phyloP scores from a whole-genome alignment of 2,888 invertebrate genomes.

The Syrista parreyssii region DNA sequence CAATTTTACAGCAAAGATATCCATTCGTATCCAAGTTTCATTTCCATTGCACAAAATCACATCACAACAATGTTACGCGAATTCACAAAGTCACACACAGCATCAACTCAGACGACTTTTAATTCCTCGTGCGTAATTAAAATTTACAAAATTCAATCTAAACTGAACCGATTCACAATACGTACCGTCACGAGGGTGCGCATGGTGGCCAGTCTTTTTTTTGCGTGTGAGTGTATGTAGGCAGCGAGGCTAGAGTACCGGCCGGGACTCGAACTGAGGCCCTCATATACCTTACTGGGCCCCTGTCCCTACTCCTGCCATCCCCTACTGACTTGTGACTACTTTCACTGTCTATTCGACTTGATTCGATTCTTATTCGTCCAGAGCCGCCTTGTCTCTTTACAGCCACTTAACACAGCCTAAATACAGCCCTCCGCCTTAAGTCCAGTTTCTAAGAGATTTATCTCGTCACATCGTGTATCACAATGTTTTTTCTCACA shows the following conservation, averaged over 20 bases:
- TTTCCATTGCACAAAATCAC: background rate
- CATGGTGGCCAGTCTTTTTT: slow-evolving; percentile 47
- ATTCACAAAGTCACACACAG: background rate
- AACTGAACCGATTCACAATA: slow-evolving; percentile 33
- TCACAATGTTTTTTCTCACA: background rate
- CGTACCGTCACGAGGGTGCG: slow-evolving; percentile 59
- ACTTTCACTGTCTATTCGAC: slow-evolving; percentile 64
- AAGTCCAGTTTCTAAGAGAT: background rate
- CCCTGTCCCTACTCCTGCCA: slow-evolving; percentile 48
- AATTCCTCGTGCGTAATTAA: background rate
- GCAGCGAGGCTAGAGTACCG: slow-evolving; percentile 63
- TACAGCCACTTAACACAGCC: slow-evolving; percentile 53
- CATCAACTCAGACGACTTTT: background rate
- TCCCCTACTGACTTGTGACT: slow-evolving; percentile 45
- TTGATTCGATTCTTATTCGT: slow-evolving; percentile 53
- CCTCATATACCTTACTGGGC: slow-evolving; percentile 64
- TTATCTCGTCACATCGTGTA: background rate
- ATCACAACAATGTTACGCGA: background rate
- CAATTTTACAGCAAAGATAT: background rate
- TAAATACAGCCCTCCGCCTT: slow-evolving; percentile 41
- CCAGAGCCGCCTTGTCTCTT: slow-evolving; percentile 53
- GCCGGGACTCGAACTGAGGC: slow-evolving; percentile 60
- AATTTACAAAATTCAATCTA: background rate
- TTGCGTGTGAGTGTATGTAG: slow-evolving; percentile 53
- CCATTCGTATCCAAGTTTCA: background rate